phyloP scores from a whole-genome alignment of 2,888 invertebrate species.

The Aspidiotus destructor region DNA sequence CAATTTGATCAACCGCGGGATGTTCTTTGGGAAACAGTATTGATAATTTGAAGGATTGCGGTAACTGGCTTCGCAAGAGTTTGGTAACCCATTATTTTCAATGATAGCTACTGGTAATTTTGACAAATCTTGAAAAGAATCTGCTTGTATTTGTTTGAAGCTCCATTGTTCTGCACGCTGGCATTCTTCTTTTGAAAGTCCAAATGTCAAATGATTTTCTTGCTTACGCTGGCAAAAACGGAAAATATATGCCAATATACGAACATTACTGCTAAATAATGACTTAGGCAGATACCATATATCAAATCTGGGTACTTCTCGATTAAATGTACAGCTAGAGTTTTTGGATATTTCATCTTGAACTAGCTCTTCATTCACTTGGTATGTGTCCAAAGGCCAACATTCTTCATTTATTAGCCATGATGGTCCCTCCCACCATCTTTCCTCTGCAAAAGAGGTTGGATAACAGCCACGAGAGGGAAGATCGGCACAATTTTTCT shows the following conservation, averaged over 20 bases:
- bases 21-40: background rate
- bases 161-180: background rate
- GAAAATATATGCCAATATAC: background rate
- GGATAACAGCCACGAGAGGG: background rate
- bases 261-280: background rate
- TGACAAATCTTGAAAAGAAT: background rate
- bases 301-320: no score
- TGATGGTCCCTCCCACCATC: background rate
- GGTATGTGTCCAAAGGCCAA: background rate
- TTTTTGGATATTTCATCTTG: background rate
- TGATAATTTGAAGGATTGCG: background rate
- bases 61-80: background rate
- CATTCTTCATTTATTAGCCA: background rate
- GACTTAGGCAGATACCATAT: background rate
- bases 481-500: background rate
- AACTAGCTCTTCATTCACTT: background rate
- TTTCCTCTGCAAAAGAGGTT: accelerated
- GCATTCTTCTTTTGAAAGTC: background rate
- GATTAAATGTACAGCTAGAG: no score
- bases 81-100: background rate
- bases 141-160: background rate
- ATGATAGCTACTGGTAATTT: background rate
- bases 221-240: background rate
- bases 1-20: background rate
- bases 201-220: background rate